Evolutionary conservation across 2,113 vertebrate species (phyloP).

Genomic region (Psilopogon haemacephalus): DNA sequence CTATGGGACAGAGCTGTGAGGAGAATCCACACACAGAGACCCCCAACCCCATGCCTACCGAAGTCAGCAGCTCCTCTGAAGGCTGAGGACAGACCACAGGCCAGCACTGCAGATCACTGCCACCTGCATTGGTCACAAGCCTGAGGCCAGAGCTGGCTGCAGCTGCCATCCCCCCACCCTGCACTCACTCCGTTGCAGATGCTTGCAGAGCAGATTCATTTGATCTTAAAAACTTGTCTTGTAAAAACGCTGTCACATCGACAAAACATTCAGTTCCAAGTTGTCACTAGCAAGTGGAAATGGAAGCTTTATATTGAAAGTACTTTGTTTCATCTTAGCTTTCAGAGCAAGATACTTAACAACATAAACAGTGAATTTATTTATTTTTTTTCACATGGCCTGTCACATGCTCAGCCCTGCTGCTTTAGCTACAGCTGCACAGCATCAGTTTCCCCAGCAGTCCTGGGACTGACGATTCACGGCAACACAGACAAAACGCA

Average conservation of each 20-base stretch:
- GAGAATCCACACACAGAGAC: neutral
- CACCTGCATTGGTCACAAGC: neutral
- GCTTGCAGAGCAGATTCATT: neutral
- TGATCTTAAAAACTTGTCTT: neutral
- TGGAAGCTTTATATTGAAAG: neutral
- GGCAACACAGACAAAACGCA: neutral
- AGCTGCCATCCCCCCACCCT: neutral
- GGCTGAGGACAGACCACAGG: neutral
- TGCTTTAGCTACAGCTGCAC: constrained; percentile 6
- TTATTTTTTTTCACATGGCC: neutral
- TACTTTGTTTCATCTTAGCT: neutral
- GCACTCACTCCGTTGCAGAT: neutral
- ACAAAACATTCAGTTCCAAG: neutral
- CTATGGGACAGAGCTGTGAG: neutral
- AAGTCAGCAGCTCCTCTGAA: neutral
- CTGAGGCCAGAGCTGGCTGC: neutral
- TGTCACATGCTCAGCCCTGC: neutral
- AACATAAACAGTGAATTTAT: neutral
- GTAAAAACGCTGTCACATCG: neutral
- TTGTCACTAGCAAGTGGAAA: neutral
- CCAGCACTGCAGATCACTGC: neutral
- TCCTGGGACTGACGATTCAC: neutral
- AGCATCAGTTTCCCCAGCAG: neutral
- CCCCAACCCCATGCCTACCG: neutral
- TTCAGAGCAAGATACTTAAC: constrained; percentile 20